Conservation (phyloP, 2,888 invertebrate genomes). For the Hemaris fuciformis region DNA sequence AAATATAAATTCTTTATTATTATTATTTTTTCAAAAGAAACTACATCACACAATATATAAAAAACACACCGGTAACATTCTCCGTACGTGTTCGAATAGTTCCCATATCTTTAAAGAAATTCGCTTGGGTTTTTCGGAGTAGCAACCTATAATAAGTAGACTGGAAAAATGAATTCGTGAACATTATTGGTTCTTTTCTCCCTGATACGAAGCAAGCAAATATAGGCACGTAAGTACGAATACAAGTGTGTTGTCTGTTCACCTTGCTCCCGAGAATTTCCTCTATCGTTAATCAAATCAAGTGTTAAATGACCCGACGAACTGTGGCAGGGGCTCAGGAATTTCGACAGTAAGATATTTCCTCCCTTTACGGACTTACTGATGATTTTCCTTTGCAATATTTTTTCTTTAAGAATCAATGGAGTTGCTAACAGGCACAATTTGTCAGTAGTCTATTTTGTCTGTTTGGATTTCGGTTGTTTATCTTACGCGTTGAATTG, state of each 20-base stretch:
- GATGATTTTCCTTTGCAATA: conserved; percentile 59
- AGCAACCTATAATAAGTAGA: background rate
- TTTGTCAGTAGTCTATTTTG: conserved; percentile 65
- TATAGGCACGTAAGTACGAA: conserved; percentile 11
- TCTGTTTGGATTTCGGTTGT: conserved; percentile 51
- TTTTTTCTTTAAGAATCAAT: conserved; percentile 67
- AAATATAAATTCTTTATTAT: too few relatives aligned
- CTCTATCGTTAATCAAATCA: conserved; percentile 64
- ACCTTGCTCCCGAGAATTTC: conserved; percentile 33
- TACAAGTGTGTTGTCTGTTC: conserved; percentile 16
- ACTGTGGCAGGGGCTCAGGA: conserved; percentile 42
- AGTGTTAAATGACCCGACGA: conserved; percentile 61
- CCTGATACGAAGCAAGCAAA: background rate
- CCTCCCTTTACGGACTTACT: conserved; percentile 44
- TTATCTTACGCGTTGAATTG: conserved; percentile 40
- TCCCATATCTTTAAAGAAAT: background rate
- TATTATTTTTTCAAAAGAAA: too few relatives aligned
- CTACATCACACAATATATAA: too few relatives aligned
- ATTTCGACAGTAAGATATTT: conserved; percentile 55
- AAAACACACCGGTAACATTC: too few relatives aligned
- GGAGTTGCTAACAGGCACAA: conserved; percentile 63
- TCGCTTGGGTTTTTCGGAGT: background rate
- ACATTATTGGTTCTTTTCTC: background rate
- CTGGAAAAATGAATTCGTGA: conserved; percentile 2
- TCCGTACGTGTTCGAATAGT: background rate